Evolutionary conservation across 35 echinoderm and acorn worm genomes (phyloP), one percentile per base, ranked within the genome.

Genomic region (Holothuria glaberrima): DNA sequence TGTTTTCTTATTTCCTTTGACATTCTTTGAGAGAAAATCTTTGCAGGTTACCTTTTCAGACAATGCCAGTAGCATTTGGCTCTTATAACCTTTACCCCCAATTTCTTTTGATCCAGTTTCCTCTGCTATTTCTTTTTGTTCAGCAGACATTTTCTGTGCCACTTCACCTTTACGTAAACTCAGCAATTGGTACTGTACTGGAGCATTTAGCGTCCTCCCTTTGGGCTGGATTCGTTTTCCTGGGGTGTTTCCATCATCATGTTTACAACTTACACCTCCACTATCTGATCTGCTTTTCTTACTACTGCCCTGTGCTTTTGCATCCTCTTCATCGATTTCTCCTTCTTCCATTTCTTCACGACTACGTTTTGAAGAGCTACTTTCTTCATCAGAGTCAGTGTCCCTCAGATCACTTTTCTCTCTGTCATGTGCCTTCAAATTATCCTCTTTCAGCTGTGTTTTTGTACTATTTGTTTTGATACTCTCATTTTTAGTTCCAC

Each of bases 311-410:
- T 0, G 74, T 22, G 34, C 46, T 84, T 46, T 46, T 5, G 10
- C 44, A 38, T 19, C 80, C 24, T 50, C 85, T 70, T 54, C 85
- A 25, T 78, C 74, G 1, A 38, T 34, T 16, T 45, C 34, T 35
- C 85, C 85, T 20, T 54, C 66, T 34, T 87, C 85, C 85, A 87
- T 87, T 3, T 87, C 85, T n/a, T 87, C 85, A 10, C 60, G 34
- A 62, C 85, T 87, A 20, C 85, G 67, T 50, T 87, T 87, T 33
- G 85, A 87, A 30, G 85, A 87, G 30, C 66, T 87, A 29, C 85
- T 87, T 21, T 87, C 85, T 28, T 87, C 85, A 70, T 87, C 85
- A 24, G 85, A 87, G 18, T 87, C 85, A 17, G 85, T 68, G 65
- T 36, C 61, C 62, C 80, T 84, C 24, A 36, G 26, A 20, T 33